Conservation (phyloP, 2,113 vertebrate genomes). For the Mohoua ochrocephala region DNA sequence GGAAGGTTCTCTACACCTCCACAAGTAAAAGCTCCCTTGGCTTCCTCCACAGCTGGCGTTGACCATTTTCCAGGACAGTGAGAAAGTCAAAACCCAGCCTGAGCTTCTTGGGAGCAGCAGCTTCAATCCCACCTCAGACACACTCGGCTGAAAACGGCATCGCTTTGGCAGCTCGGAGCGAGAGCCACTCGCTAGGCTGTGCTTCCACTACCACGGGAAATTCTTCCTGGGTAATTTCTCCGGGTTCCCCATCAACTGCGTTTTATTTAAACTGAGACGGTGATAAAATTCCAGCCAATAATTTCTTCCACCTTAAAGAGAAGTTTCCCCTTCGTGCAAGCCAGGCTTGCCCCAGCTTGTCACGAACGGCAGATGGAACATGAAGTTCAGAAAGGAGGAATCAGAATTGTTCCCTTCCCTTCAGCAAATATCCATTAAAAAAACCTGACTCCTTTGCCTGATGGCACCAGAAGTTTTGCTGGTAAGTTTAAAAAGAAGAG, state of each 20-base stretch:
- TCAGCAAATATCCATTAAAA: slow-evolving; percentile 13
- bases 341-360: slow-evolving; percentile 69
- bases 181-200: background rate
- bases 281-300: slow-evolving; percentile 10
- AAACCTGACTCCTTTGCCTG: background rate
- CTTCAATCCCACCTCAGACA: background rate
- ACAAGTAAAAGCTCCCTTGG: background rate
- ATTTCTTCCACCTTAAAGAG: slow-evolving; percentile 18
- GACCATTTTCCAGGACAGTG: background rate
- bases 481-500: background rate
- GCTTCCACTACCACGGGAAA: background rate
- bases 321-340: background rate
- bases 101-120: background rate
- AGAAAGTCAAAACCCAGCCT: background rate
- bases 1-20: background rate
- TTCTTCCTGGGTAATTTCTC: background rate
- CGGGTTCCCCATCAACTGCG: background rate
- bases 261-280: background rate
- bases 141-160: background rate
- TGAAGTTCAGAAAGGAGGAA: slow-evolving; percentile 55
- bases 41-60: background rate
- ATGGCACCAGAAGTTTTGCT: background rate
- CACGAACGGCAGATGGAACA: slow-evolving; percentile 70
- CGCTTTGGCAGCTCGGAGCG: background rate
- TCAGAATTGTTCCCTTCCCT: slow-evolving; percentile 35